Percentiles rank a stretch among this genome's conserved stretches.
phyloP scores from a whole-genome alignment of 2,888 invertebrate genomes.

The Gari tellinella region DNA sequence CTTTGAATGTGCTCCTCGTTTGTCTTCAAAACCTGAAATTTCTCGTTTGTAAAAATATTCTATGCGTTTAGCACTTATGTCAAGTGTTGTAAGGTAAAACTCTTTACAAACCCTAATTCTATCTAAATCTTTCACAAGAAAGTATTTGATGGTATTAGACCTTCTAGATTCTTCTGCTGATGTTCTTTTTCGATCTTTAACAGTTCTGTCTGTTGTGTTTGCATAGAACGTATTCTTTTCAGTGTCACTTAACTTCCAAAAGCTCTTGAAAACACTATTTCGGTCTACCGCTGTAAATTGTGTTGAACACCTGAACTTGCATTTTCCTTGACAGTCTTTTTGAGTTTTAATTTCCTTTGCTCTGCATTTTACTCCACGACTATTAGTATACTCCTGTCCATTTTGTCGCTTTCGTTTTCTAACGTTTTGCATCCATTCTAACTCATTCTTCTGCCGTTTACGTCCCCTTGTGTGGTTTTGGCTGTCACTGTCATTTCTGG shows the following conservation, averaged over 20 bases:
- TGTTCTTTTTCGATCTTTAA: slow-evolving; percentile 23
- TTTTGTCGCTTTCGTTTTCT: slow-evolving; percentile 22
- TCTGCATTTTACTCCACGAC: slow-evolving; percentile 8
- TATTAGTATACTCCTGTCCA: slow-evolving; percentile 16
- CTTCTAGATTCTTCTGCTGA: slow-evolving; percentile 15
- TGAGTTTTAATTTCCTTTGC: slow-evolving; percentile 17
- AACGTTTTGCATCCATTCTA: slow-evolving; percentile 26
- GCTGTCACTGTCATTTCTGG: not conserved
- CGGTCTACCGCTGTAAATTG: slow-evolving; percentile 17
- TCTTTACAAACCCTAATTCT: slow-evolving; percentile 40
- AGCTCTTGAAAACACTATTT: slow-evolving; percentile 20
- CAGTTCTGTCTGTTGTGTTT: slow-evolving; percentile 24
- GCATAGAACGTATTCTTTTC: slow-evolving; percentile 41
- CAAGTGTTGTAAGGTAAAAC: slow-evolving; percentile 38
- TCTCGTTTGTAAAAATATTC: slow-evolving; percentile 16
- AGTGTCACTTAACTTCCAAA: slow-evolving; percentile 37
- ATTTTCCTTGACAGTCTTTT: slow-evolving; percentile 39
- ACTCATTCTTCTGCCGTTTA: slow-evolving; percentile 22
- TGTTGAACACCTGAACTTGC: slow-evolving; percentile 31
- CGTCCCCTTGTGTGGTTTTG: slow-evolving; percentile 2
- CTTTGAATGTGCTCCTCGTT: slow-evolving; percentile 20
- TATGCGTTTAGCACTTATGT: slow-evolving; percentile 35
- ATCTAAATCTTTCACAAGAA: slow-evolving; percentile 5
- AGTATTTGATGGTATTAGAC: slow-evolving; percentile 20
- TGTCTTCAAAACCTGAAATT: slow-evolving; percentile 6